phyloP scores from a whole-genome alignment of 2,888 invertebrate species.

The Flexamia atlantica region DNA sequence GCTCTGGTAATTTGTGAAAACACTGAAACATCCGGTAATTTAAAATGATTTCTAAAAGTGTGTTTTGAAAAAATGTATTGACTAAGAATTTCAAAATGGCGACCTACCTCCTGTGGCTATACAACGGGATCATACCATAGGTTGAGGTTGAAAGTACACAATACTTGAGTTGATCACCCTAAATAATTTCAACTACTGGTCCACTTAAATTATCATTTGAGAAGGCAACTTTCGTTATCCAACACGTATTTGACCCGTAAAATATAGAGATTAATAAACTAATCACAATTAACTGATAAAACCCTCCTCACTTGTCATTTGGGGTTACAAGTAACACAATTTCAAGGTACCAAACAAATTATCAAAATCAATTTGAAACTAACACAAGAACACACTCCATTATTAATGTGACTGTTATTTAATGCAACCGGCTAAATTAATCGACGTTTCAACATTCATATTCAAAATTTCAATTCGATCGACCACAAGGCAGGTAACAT shows the following conservation, averaged over 20 bases:
- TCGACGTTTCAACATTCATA: not conserved
- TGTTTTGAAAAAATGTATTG: constrained; percentile 8
- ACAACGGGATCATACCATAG: constrained; percentile 42
- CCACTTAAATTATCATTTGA: not conserved
- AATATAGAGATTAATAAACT: not conserved
- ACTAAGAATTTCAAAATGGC: constrained; percentile 61
- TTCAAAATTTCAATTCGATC: not conserved
- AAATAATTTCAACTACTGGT: not conserved
- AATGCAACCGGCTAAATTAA: not conserved
- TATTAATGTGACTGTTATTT: not conserved
- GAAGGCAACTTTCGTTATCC: not conserved
- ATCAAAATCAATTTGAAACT: not conserved
- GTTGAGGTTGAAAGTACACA: constrained; percentile 10
- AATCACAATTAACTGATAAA: constrained; percentile 1
- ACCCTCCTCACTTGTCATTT: not conserved
- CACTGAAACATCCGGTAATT: too few relatives aligned
- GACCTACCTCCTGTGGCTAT: constrained; percentile 59
- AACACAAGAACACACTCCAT: not conserved
- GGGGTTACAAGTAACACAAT: not conserved
- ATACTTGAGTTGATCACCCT: not conserved
- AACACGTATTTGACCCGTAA: not conserved
- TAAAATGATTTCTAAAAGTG: too few relatives aligned
- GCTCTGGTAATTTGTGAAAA: too few relatives aligned
- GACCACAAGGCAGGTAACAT: constrained; percentile 28
- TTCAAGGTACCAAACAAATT: not conserved